These are phyloP conservation scores for Conopomorpha cramerella DNA, from an alignment of 1,140 invertebrate species.

Conservation along the genomic window DNA sequence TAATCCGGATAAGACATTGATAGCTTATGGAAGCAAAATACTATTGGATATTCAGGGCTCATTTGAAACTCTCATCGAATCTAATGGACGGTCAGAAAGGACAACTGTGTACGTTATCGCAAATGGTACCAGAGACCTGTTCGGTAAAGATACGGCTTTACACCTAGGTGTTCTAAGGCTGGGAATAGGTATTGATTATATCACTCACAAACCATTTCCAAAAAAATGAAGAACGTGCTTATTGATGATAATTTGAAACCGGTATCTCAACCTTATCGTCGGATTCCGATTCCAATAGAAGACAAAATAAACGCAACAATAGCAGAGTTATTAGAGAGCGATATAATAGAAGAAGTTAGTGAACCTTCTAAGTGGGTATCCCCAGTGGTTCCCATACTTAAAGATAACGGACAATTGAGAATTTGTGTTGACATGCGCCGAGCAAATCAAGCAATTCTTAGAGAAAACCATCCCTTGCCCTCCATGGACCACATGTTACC, in stretches of 20 bases:
- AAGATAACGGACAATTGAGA: conserved; percentile 15
- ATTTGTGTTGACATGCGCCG: conserved; percentile 26
- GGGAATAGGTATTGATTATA: conserved; percentile 12
- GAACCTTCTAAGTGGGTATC: conserved; percentile 15
- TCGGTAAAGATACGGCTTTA: conserved; percentile 12
- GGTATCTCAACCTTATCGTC: conserved; percentile 12
- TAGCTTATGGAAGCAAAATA: conserved; percentile 9
- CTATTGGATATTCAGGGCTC: conserved; percentile 11
- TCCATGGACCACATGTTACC: conserved; percentile 16
- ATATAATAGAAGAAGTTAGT: conserved; percentile 17
- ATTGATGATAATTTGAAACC: conserved; percentile 11
- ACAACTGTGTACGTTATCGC: conserved; percentile 9
- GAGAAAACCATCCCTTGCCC: conserved; percentile 18
- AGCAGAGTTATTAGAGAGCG: conserved; percentile 4
- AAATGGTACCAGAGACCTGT: conserved; percentile 11
- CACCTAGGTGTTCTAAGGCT: conserved; percentile 11
- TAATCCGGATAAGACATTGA: conserved; percentile 7
- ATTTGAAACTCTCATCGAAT: conserved; percentile 11
- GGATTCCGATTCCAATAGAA: conserved; percentile 11
- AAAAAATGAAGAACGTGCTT: conserved; percentile 14
- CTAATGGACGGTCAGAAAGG: neutral
- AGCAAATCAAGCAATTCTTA: conserved; percentile 17
- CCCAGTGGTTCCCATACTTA: conserved; percentile 16
- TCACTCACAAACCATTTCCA: conserved; percentile 12
- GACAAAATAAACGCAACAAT: conserved; percentile 5